Conservation (phyloP, 1,140 invertebrate species). For the Babylonia areolata region DNA sequence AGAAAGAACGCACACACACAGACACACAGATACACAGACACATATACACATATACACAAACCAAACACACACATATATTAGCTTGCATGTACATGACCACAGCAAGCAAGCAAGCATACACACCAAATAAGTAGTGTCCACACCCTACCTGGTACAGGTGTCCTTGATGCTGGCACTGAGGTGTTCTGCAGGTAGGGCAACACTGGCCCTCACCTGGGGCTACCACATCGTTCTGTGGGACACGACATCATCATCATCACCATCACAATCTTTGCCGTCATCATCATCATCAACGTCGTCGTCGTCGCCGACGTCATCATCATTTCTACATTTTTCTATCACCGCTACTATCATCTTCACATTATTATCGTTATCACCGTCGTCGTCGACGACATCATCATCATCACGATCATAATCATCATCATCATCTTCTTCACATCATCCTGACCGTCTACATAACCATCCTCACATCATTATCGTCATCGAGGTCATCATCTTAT, state of each 20-base stretch:
- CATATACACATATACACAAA: neutral
- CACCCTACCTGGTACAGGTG: conserved; percentile 19
- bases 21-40: neutral
- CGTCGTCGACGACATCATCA: too few relatives aligned
- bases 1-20: too few relatives aligned
- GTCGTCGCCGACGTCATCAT: neutral
- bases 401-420: too few relatives aligned
- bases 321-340: neutral
- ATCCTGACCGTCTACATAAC: too few relatives aligned
- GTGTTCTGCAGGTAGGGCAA: conserved; percentile 25
- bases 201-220: conserved; percentile 23
- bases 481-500: too few relatives aligned
- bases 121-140: neutral
- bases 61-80: neutral
- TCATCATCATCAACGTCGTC: neutral
- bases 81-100: neutral
- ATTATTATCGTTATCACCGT: too few relatives aligned
- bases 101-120: conserved; percentile 11
- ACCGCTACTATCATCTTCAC: too few relatives aligned
- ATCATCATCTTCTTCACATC: too few relatives aligned
- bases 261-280: neutral
- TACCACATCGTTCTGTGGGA: neutral
- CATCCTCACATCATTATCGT: too few relatives aligned
- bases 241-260: neutral
- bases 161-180: conserved; percentile 22